Conservation (phyloP, 1,140 invertebrate genomes). For the Melitaea cinxia region DNA sequence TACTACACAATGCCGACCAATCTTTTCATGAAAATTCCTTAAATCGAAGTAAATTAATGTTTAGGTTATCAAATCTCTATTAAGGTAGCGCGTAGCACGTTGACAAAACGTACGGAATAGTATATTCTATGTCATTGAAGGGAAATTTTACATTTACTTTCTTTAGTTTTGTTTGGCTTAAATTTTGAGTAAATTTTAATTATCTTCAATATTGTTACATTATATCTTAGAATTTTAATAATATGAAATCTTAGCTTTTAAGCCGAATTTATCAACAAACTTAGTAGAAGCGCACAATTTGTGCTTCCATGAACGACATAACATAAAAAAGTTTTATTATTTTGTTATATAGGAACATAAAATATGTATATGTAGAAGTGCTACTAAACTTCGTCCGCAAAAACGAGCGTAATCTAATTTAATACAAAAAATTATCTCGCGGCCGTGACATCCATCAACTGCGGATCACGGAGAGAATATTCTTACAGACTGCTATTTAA, state of each 20-base stretch:
- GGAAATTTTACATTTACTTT: neutral
- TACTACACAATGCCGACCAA: conserved; percentile 59
- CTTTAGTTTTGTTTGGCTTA: no score
- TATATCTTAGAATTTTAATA: no score
- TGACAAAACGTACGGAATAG: neutral
- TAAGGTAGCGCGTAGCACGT: neutral
- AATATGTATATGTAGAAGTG: neutral
- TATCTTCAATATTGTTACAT: no score
- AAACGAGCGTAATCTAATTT: conserved; percentile 42
- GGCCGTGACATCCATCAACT: conserved; percentile 52
- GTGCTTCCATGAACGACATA: neutral
- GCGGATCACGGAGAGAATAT: conserved; percentile 58
- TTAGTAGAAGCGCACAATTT: neutral
- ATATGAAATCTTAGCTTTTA: no score
- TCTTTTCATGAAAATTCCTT: conserved; percentile 63
- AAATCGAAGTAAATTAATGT: conserved; percentile 41
- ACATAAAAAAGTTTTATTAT: neutral
- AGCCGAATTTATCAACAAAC: no score
- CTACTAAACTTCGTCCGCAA: conserved; percentile 15
- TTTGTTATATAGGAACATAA: neutral
- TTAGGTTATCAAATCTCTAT: conserved; percentile 24
- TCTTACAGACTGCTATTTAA: conserved; percentile 48
- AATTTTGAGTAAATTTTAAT: no score
- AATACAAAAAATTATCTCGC: conserved; percentile 49
- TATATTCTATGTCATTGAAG: neutral